Evolutionary conservation across 2,113 vertebrate species (phyloP).

Genomic region (Gymnobelideus leadbeateri): DNA sequence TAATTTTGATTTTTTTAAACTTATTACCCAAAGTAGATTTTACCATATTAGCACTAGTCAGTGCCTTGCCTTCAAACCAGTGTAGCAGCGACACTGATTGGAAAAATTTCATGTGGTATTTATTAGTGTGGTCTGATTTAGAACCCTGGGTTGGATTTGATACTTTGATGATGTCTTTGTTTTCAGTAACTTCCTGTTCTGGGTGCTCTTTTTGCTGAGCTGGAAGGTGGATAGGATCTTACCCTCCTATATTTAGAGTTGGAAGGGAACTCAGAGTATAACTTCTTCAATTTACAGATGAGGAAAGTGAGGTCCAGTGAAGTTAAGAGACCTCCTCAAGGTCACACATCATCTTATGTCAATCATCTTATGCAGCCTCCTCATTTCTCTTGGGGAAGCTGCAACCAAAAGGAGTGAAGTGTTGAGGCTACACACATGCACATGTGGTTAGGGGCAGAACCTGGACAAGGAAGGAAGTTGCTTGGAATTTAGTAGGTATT

Average conservation of each 20-base stretch:
- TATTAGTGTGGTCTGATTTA: conserved; percentile 7
- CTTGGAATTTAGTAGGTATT: not conserved
- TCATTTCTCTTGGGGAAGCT: not conserved
- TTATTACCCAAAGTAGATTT: not conserved
- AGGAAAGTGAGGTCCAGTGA: too few relatives aligned
- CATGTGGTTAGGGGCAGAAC: not conserved
- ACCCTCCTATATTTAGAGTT: too few relatives aligned
- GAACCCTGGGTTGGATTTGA: conserved; percentile 9
- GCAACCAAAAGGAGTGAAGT: not conserved
- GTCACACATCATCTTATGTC: not conserved
- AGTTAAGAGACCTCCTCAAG: too few relatives aligned
- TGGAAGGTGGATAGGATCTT: too few relatives aligned
- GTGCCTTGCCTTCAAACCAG: not conserved
- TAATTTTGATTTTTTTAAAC: conserved; percentile 27
- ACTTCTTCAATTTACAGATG: too few relatives aligned
- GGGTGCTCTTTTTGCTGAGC: too few relatives aligned
- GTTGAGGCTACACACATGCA: not conserved
- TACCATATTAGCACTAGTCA: not conserved
- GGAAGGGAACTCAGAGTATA: too few relatives aligned
- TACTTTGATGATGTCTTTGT: conserved; percentile 35
- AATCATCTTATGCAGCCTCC: not conserved
- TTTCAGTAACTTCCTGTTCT: not conserved
- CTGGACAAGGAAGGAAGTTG: not conserved
- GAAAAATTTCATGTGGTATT: conserved; percentile 2
- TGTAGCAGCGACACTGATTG: not conserved